Conservation (phyloP, 2,797 vertebrate species). For the Paratrypauchen microcephalus region DNA sequence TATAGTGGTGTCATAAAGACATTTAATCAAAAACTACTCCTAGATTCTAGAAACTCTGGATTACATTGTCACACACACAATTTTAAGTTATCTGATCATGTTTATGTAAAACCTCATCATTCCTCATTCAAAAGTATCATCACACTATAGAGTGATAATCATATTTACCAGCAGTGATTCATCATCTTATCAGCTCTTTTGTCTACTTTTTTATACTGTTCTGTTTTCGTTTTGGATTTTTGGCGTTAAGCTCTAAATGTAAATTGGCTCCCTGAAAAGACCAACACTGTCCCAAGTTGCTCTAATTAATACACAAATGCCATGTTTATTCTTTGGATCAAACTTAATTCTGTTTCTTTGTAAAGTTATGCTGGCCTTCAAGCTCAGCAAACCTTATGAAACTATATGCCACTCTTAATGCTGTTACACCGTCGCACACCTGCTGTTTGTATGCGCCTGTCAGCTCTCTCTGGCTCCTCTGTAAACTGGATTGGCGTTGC, state of each 20-base stretch:
- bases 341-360: not conserved
- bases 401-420: not conserved
- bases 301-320: constrained; percentile 3
- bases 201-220: no score
- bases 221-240: no score
- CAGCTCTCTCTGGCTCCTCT: constrained; percentile 9
- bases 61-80: no score
- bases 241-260: not conserved
- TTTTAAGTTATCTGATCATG: no score
- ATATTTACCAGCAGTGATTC: no score
- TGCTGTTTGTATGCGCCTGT: constrained; percentile 22
- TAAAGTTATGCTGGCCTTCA: not conserved
- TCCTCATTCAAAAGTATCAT: no score
- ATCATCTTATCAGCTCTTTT: no score
- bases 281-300: not conserved
- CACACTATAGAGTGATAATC: no score
- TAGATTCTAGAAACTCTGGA: no score
- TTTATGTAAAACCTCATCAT: no score
- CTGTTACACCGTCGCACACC: constrained; percentile 26
- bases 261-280: not conserved
- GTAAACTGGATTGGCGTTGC: constrained; percentile 23
- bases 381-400: constrained; percentile 18
- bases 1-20: no score
- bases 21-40: no score
- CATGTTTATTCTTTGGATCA: not conserved